These are phyloP conservation scores for Elanoides forficatus DNA, from an alignment of 2,113 vertebrate genomes.

Conservation along the genomic window DNA sequence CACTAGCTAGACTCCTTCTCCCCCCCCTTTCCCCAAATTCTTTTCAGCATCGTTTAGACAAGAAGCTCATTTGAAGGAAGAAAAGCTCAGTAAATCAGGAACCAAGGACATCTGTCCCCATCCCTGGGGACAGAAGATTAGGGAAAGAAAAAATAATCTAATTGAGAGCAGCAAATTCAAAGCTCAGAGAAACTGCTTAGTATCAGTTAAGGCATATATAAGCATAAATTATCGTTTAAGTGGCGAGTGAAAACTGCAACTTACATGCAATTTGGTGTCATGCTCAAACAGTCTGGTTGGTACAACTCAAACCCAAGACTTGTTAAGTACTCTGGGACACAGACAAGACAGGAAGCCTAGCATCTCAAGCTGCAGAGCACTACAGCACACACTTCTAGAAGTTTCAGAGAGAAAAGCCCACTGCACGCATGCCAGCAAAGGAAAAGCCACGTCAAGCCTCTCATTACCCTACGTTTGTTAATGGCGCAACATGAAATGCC, in stretches of 20 bases:
- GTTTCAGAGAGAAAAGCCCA: neutral
- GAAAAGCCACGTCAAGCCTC: neutral
- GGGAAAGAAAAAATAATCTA: neutral
- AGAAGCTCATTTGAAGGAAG: neutral
- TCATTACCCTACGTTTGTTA: accelerated
- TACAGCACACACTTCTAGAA: accelerated
- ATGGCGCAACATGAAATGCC: accelerated
- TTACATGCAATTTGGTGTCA: accelerated
- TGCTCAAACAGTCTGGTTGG: neutral
- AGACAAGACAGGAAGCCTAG: neutral
- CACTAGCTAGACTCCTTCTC: too few relatives aligned
- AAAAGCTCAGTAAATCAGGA: too few relatives aligned
- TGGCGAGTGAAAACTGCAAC: neutral
- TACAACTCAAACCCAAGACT: neutral
- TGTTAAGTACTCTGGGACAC: neutral
- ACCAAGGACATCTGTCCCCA: neutral
- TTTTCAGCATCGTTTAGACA: neutral
- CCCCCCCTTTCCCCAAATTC: neutral
- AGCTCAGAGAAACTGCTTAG: neutral
- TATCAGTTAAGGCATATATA: neutral
- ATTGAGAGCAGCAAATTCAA: neutral
- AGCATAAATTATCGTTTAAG: neutral
- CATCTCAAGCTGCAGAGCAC: neutral
- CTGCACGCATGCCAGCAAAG: accelerated
- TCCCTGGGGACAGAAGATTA: too few relatives aligned